phyloP scores from a whole-genome alignment of 2,888 invertebrate species.

The Lamellibrachia columna region DNA sequence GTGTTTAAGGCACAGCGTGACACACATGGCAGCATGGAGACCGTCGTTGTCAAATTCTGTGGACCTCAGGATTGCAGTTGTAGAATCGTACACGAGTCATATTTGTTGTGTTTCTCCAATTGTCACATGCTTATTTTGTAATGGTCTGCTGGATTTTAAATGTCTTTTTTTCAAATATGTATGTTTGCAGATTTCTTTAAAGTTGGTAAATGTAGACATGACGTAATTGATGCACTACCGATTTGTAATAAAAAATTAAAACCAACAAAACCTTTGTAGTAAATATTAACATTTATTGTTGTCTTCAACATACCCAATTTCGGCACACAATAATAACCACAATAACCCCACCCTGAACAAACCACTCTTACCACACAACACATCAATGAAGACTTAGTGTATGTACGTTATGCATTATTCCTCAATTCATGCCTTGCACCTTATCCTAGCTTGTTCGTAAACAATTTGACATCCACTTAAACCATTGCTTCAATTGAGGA shows the following conservation, averaged over 20 bases:
- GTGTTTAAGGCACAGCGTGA: not conserved
- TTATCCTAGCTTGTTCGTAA: no score
- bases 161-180: not conserved
- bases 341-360: not conserved
- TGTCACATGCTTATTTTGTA: slow-evolving; percentile 6
- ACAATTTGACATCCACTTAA: no score
- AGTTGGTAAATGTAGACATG: not conserved
- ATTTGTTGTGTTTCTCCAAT: not conserved
- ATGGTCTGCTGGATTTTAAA: not conserved
- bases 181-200: not conserved
- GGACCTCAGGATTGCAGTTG: slow-evolving; percentile 11
- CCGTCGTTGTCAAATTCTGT: not conserved
- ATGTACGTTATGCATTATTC: not conserved
- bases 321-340: not conserved
- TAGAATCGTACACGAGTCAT: slow-evolving; percentile 6
- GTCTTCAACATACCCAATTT: not conserved
- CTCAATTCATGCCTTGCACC: no score
- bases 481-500: no score
- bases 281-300: not conserved
- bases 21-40: not conserved
- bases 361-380: not conserved
- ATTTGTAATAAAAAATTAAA: not conserved
- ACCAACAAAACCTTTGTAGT: not conserved
- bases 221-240: not conserved
- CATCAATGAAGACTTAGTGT: not conserved